Evolutionary conservation across 2,113 vertebrate genomes (phyloP), one percentile per base, ranked within the genome.

Genomic region (Cyrtonyx montezumae): DNA sequence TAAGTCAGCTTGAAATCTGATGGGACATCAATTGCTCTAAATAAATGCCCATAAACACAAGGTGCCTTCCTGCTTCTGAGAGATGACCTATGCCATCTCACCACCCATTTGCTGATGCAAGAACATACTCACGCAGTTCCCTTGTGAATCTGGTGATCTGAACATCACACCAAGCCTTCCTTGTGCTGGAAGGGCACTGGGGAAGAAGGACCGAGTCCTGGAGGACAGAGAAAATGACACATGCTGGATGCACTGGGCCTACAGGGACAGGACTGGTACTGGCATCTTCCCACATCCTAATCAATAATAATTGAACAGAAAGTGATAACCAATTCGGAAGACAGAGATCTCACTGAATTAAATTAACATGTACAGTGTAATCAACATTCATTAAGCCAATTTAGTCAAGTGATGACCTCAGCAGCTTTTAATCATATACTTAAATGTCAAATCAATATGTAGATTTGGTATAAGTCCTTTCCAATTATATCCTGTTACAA

Each of bases 341-440:
- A 97, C 96, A 95, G 97, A 96, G 95, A 97, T 97, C 97, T 97
- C 93, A 45, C 91, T 78, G 96, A 97, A 98, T 97, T 96, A 96
- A 97, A 97, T 97, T 97, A 97, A 96, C 96, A 97, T 97, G 96
- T 96, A 96, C 95, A 94, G 87, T 90, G 84, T 95, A 97, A 97
- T 97, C 97, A 97, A 97, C 96, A 96, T 96, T 98, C 96, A 97
- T 98, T 97, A 98, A 96, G 95, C 94, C 97, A 98, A 97, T 97
- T 97, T 97, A 97, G 96, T 97, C 96, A 96, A 97, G 97, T 96
- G 96, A 96, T 98, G 98, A 98, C 98, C 98, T 98, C 97, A 97
- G 95, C 97, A 95, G 97, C 97, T 97, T 98, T 97, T 97, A 97
- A 97, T 98, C 96, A 97, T 96, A 94, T 79, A 94, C 95, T 97